Conservation (phyloP, 2,797 vertebrate species). For the Harpagifer antarcticus region DNA sequence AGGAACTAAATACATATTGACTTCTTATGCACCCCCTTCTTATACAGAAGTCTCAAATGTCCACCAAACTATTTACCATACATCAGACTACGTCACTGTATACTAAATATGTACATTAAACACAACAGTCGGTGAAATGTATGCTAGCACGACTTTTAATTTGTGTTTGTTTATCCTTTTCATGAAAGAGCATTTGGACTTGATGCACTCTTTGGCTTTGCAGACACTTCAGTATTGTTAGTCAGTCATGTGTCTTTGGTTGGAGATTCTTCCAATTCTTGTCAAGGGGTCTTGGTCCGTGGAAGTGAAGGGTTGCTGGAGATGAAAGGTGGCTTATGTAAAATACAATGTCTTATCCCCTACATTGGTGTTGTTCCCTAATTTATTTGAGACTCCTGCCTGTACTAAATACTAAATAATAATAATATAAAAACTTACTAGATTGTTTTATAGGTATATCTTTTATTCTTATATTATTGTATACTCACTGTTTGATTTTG, state of each 20-base stretch:
- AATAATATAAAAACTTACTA: too few species aligned
- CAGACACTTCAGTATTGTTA: conserved; percentile 64
- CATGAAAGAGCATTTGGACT: conserved; percentile 65
- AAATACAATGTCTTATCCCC: conserved; percentile 52
- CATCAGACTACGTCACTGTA: conserved; percentile 23
- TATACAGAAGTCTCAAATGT: conserved; percentile 26
- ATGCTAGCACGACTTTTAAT: conserved; percentile 16
- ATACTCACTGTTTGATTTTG: too few species aligned
- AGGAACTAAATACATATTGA: conserved; percentile 20
- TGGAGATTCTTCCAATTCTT: conserved; percentile 72
- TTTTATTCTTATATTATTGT: too few species aligned
- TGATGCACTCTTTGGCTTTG: conserved; percentile 57
- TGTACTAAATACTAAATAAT: too few species aligned
- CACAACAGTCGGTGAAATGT: conserved; percentile 6
- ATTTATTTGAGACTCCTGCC: too few species aligned
- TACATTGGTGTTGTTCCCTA: too few species aligned
- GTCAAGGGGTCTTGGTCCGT: conserved; percentile 61
- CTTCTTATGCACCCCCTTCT: not conserved
- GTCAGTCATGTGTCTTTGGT: conserved; percentile 77
- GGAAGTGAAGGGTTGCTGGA: conserved; percentile 59
- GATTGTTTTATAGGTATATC: too few species aligned
- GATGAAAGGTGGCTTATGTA: conserved; percentile 68
- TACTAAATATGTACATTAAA: conserved; percentile 15
- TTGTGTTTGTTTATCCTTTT: conserved; percentile 44
- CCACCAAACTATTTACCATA: conserved; percentile 22